A percentile compares a stretch with the other conserved stretches of the same genome.
phyloP scores from a whole-genome alignment of 2,888 invertebrate species.

The Cataglyphis altisquamis region DNA sequence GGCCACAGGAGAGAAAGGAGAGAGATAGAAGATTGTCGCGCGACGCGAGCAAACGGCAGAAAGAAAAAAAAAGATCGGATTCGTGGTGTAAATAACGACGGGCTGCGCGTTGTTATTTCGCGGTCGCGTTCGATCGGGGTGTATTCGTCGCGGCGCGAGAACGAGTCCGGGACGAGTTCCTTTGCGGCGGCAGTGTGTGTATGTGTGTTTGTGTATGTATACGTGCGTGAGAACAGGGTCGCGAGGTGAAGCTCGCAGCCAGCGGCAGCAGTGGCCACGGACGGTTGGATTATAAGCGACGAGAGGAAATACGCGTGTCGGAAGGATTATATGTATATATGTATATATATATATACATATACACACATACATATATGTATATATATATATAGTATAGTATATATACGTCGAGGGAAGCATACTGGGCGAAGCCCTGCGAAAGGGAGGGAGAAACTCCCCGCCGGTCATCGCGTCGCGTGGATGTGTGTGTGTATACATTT shows the following conservation, averaged over 20 bases:
- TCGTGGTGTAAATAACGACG: constrained; percentile 43
- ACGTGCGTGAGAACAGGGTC: constrained; percentile 75
- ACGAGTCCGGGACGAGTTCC: constrained; percentile 45
- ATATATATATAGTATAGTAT: background rate
- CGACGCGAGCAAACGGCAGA: constrained; percentile 11
- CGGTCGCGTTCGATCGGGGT: constrained; percentile 49
- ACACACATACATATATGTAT: background rate
- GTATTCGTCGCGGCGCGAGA: constrained; percentile 44
- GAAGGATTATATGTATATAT: background rate
- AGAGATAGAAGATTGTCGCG: constrained; percentile 43
- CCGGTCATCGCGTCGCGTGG: constrained; percentile 46
- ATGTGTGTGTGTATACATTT: constrained; percentile 44
- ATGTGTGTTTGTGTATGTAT: constrained; percentile 59
- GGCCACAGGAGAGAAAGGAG: constrained; percentile 45
- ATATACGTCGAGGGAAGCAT: background rate
- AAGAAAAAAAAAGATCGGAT: constrained; percentile 29
- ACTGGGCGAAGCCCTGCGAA: constrained; percentile 11
- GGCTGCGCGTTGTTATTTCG: constrained; percentile 3
- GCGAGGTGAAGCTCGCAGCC: constrained; percentile 70
- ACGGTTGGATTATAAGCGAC: constrained; percentile 49
- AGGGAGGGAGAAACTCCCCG: constrained; percentile 4
- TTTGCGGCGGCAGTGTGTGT: constrained; percentile 19
- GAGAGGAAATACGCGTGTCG: constrained; percentile 21
- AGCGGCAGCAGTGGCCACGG: constrained; percentile 34
- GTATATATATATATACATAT: background rate